Conservation (phyloP, 2,888 invertebrate genomes). For the Microplitis manilae region DNA sequence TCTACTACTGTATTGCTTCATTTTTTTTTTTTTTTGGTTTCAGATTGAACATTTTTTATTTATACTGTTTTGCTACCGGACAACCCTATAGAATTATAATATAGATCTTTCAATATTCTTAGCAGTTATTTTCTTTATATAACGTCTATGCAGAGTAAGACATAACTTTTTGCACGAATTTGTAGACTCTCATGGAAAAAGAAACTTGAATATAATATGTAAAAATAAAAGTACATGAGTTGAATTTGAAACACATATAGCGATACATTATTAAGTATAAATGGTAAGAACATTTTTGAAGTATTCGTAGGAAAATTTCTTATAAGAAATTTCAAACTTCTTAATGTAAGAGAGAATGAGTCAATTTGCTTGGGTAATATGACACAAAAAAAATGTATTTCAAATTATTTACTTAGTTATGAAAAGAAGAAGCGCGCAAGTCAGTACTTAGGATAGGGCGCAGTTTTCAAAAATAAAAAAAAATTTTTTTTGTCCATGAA, state of each 20-base stretch:
- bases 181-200: background rate
- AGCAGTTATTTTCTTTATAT: conserved; percentile 1
- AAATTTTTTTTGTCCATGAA: too few species aligned
- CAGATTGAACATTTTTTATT: background rate
- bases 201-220: background rate
- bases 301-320: too few species aligned
- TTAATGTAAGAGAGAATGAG: too few species aligned
- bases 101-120: conserved; percentile 4
- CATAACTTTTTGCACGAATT: background rate
- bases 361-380: too few species aligned
- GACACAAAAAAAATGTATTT: too few species aligned
- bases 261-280: too few species aligned
- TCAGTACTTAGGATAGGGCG: too few species aligned
- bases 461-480: too few species aligned
- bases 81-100: background rate
- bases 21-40: background rate
- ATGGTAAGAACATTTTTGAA: too few species aligned
- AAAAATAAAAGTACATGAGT: background rate
- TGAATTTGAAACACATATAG: background rate
- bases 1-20: background rate
- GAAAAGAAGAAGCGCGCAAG: too few species aligned
- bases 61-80: background rate
- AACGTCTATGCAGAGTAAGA: background rate
- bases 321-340: too few species aligned
- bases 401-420: too few species aligned